These are phyloP conservation scores for Eretmocerus hayati DNA, from an alignment of 2,888 invertebrate genomes.

Conservation along the genomic window DNA sequence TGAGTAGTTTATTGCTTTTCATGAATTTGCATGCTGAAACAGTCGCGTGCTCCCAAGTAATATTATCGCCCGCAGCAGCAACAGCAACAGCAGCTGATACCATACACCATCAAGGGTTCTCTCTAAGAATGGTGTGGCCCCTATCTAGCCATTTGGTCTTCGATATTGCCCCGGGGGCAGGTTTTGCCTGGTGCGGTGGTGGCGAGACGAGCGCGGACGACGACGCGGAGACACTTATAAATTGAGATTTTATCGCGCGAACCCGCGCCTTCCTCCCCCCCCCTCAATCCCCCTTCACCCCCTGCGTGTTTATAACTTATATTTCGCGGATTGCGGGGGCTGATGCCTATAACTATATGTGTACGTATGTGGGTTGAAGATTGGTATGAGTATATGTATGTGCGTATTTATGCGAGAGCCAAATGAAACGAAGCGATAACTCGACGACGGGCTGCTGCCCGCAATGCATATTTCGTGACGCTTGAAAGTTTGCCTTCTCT, in stretches of 20 bases:
- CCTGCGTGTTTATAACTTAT: slow-evolving; percentile 14
- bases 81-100: no score
- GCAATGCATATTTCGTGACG: no score
- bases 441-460: slow-evolving; percentile 17
- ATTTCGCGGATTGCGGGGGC: slow-evolving; percentile 16
- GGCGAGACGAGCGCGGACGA: slow-evolving; percentile 20
- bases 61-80: slow-evolving; percentile 44
- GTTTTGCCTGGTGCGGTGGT: no score
- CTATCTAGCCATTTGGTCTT: slow-evolving; percentile 43
- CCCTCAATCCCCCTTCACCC: background rate
- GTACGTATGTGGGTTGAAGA: slow-evolving; percentile 20
- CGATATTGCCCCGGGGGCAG: slow-evolving; percentile 41
- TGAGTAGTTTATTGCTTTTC: slow-evolving; percentile 48
- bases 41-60: slow-evolving; percentile 47
- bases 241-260: slow-evolving; percentile 45
- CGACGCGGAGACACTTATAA: slow-evolving; percentile 46
- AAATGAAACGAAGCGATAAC: slow-evolving; percentile 20
- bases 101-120: slow-evolving; percentile 22
- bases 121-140: slow-evolving; percentile 28
- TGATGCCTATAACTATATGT: background rate
- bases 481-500: slow-evolving; percentile 8
- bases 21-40: slow-evolving; percentile 48
- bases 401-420: slow-evolving; percentile 18
- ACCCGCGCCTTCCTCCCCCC: background rate
- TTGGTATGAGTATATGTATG: no score